phyloP scores from a whole-genome alignment of 1,140 invertebrate species.

The Ephestia elutella region DNA sequence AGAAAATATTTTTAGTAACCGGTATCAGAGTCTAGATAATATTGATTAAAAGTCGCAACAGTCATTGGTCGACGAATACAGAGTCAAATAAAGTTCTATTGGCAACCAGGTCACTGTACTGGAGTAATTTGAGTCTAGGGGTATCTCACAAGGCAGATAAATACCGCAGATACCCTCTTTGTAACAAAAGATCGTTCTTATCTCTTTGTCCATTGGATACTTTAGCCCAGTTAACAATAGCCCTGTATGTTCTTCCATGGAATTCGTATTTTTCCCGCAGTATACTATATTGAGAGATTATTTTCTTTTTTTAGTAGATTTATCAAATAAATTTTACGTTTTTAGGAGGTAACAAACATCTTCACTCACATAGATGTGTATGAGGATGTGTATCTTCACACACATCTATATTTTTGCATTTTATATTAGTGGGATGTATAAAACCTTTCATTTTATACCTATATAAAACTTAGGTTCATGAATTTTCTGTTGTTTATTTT shows the following conservation, averaged over 20 bases:
- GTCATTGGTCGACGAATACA: background rate
- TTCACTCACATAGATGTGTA: too few species aligned
- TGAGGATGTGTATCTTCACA: too few species aligned
- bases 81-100: slow-evolving; percentile 5
- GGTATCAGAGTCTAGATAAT: too few species aligned
- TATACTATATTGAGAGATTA: background rate
- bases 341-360: too few species aligned
- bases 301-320: background rate
- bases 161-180: slow-evolving; percentile 29
- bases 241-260: background rate
- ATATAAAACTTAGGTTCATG: too few species aligned
- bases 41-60: background rate
- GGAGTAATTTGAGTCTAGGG: slow-evolving; percentile 9
- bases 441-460: too few species aligned
- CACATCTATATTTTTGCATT: too few species aligned
- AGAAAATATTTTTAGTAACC: too few species aligned
- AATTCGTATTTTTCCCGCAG: background rate
- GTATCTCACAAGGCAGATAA: slow-evolving; percentile 28
- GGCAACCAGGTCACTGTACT: slow-evolving; percentile 2
- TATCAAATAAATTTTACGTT: background rate
- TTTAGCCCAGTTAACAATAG: slow-evolving; percentile 8
- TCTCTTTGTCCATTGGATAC: slow-evolving; percentile 23
- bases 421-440: too few species aligned
- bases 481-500: too few species aligned
- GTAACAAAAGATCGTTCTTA: slow-evolving; percentile 24